phyloP scores from a whole-genome alignment of 2,888 invertebrate species.

The Rotaria socialis region DNA sequence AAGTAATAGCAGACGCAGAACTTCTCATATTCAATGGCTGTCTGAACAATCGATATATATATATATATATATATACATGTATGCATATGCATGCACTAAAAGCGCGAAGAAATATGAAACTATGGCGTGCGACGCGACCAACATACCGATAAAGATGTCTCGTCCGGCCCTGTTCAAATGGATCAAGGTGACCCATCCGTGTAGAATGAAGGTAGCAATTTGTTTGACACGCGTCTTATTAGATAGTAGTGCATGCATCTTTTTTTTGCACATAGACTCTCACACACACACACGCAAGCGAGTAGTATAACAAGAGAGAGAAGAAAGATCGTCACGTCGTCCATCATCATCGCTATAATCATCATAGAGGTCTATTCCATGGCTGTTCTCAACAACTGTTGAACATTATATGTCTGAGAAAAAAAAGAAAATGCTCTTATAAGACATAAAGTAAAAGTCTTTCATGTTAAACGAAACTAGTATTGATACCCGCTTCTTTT shows the following conservation, averaged over 20 bases:
- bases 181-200: constrained; percentile 25
- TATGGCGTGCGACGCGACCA: not conserved
- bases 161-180: not conserved
- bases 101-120: not conserved
- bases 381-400: not conserved
- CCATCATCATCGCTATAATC: not conserved
- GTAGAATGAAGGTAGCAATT: constrained; percentile 10
- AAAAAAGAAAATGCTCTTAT: not conserved
- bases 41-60: constrained; percentile 5
- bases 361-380: not conserved
- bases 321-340: not conserved
- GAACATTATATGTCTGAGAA: not conserved
- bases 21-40: constrained; percentile 14
- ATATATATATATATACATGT: too few species aligned
- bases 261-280: not conserved
- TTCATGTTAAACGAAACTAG: not conserved
- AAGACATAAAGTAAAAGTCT: not conserved
- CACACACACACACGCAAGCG: not conserved
- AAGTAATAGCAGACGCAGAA: constrained; percentile 4
- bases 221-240: constrained; percentile 26
- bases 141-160: constrained; percentile 29
- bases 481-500: not conserved
- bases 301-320: not conserved
- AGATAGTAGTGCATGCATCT: constrained; percentile 24
- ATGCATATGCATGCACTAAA: not conserved